Conservation (phyloP, 2,888 invertebrate genomes). For the Agriopis aurantiaria region DNA sequence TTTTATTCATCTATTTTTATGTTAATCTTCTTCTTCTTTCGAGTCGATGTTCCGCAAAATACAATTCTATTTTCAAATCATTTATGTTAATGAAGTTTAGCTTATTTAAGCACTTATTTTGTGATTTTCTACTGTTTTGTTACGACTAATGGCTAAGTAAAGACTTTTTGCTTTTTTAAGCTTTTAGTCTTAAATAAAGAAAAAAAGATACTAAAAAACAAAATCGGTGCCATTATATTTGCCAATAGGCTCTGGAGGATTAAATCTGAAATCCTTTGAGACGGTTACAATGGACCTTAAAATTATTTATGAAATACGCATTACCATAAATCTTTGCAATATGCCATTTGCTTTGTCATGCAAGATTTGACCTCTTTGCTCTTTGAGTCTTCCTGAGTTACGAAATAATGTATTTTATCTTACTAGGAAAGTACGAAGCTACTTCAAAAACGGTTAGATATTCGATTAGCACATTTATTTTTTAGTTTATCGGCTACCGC, state of each 20-base stretch:
- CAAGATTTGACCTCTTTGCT: conserved; percentile 47
- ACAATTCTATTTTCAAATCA: too few species aligned
- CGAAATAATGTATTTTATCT: conserved; percentile 8
- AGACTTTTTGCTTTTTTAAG: too few species aligned
- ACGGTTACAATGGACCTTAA: conserved; percentile 4
- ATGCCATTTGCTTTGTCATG: conserved; percentile 35
- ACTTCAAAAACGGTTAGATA: neutral
- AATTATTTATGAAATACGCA: conserved; percentile 23
- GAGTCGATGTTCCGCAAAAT: too few species aligned
- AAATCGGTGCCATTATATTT: neutral
- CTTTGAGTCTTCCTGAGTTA: conserved; percentile 26
- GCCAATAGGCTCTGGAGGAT: conserved; percentile 1
- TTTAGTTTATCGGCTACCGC: neutral
- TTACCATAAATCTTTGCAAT: conserved; percentile 4
- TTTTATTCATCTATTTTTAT: too few species aligned
- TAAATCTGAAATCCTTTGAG: conserved; percentile 17
- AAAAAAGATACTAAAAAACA: too few species aligned
- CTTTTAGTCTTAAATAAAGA: too few species aligned
- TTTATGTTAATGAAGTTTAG: too few species aligned
- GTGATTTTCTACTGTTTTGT: too few species aligned
- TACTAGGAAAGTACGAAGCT: neutral
- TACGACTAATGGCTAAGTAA: too few species aligned
- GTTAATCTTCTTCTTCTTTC: too few species aligned
- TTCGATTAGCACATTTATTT: neutral
- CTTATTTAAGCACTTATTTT: too few species aligned